A percentile compares a stretch with the other conserved stretches of the same genome.
Evolutionary conservation across 2,797 vertebrate species (phyloP).

Genomic region (Remorina albescens): DNA sequence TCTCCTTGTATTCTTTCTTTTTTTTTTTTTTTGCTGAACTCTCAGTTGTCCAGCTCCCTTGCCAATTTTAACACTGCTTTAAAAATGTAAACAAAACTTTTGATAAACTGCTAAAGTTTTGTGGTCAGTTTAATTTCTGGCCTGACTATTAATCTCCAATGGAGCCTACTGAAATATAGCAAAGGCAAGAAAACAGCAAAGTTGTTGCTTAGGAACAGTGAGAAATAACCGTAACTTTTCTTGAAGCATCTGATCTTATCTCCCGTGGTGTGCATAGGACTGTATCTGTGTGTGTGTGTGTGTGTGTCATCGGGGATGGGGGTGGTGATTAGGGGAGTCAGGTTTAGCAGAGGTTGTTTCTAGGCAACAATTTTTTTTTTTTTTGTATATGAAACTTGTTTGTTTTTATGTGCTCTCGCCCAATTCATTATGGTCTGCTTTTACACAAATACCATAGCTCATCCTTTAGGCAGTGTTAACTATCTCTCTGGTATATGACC

Average conservation of each 20-base stretch:
- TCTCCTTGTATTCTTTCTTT: neutral
- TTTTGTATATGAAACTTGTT: conserved; percentile 67
- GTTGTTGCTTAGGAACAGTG: conserved; percentile 83
- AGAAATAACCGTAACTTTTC: conserved; percentile 81
- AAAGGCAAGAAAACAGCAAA: conserved; percentile 69
- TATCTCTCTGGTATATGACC: conserved; percentile 18
- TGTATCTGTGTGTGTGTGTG: conserved; percentile 14
- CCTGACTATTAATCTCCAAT: conserved; percentile 66
- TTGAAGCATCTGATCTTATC: conserved; percentile 79
- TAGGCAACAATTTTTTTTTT: conserved; percentile 75
- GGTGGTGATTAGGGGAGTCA: conserved; percentile 53
- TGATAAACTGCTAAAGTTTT: conserved; percentile 58
- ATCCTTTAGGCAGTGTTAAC: conserved; percentile 49
- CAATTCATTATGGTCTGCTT: conserved; percentile 60
- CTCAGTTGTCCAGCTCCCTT: neutral
- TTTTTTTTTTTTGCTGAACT: neutral
- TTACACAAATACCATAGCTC: conserved; percentile 33
- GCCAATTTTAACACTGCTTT: conserved; percentile 21
- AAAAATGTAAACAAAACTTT: conserved; percentile 40
- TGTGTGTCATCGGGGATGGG: conserved; percentile 37
- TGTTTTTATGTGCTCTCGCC: conserved; percentile 60
- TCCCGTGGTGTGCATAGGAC: conserved; percentile 64
- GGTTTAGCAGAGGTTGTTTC: conserved; percentile 81
- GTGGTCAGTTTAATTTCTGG: conserved; percentile 61
- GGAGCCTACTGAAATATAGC: conserved; percentile 41